Evolutionary conservation across 2,888 invertebrate genomes (phyloP), one percentile per base, ranked within the genome.

Genomic region (Agriopis aurantiaria): DNA sequence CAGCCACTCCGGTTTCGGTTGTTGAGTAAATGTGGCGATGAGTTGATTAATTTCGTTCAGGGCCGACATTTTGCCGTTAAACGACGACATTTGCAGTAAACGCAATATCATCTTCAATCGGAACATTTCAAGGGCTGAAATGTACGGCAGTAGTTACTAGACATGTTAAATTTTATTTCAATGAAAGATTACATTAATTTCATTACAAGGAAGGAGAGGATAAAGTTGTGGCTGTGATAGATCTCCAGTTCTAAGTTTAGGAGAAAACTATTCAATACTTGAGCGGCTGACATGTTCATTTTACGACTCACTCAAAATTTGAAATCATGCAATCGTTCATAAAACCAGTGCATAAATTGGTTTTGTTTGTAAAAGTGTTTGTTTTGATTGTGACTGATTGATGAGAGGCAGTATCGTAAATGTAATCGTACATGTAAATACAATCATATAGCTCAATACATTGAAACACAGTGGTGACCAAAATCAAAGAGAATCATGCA

Each of bases 51-150:
- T 98, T 95, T 99, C 99, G 90, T 99, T 99, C 75, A 99, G 95
- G 33, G 99, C 99, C 85, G 99, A 99, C 99, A 99, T 99, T 95
- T 99, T 99, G 49, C 99, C 99, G 93, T 99, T 99, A 88, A 99
- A 99, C 65, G 99, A 99, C 40, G 99, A 99, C 89, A 99, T 98
- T 95, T 99, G 98, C 77, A 99, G 93, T 82, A 98, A 96, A 87
- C 98, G 91, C 80, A 99, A 95, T 84, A 99, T 99, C 98, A 99
- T 99, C 95, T 99, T 98, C 79, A 99, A 95, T 81, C 99, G 96
- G 95, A 99, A 98, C 93, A 98, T 98, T 95, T 99, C 99, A 82
- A 99, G 95, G 82, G 96, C 96, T 94, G 88, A 66, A 71, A 71
- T 53, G 57, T 66, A 58, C 52, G 41, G 41, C 12, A 65, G 23